These are phyloP conservation scores for Pygoscelis antarcticus DNA, from an alignment of 2,113 vertebrate genomes.

Conservation along the genomic window DNA sequence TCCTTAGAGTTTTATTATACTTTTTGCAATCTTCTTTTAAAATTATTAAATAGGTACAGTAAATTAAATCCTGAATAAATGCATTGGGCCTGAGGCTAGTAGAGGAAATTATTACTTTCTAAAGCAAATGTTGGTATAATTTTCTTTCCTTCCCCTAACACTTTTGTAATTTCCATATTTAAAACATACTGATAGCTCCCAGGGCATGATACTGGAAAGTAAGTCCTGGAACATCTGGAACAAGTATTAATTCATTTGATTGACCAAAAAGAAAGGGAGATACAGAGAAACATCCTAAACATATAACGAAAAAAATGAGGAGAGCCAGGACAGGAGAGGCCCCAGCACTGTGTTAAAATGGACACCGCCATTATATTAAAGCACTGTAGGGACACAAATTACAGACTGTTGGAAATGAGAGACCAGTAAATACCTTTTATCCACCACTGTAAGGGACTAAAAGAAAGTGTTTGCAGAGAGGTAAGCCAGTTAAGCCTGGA, in stretches of 20 bases:
- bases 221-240: background rate
- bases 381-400: background rate
- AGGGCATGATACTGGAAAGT: background rate
- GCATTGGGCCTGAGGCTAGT: background rate
- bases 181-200: background rate
- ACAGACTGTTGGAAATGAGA: background rate
- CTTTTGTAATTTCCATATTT: background rate
- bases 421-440: slow-evolving; percentile 1
- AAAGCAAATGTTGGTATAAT: slow-evolving; percentile 40
- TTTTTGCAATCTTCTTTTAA: background rate
- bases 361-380: background rate
- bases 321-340: background rate
- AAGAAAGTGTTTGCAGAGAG: background rate
- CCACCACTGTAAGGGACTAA: background rate
- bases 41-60: slow-evolving; percentile 5
- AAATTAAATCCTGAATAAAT: slow-evolving; percentile 31
- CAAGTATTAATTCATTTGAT: background rate
- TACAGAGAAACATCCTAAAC: background rate
- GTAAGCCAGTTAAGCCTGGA: background rate
- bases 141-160: background rate
- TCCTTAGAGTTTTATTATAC: background rate
- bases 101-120: slow-evolving; percentile 3
- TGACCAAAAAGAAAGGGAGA: background rate
- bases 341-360: background rate
- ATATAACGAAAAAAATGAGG: background rate